Evolutionary conservation across 1,140 invertebrate species (phyloP).

Genomic region (Diplogasteroides magnus): DNA sequence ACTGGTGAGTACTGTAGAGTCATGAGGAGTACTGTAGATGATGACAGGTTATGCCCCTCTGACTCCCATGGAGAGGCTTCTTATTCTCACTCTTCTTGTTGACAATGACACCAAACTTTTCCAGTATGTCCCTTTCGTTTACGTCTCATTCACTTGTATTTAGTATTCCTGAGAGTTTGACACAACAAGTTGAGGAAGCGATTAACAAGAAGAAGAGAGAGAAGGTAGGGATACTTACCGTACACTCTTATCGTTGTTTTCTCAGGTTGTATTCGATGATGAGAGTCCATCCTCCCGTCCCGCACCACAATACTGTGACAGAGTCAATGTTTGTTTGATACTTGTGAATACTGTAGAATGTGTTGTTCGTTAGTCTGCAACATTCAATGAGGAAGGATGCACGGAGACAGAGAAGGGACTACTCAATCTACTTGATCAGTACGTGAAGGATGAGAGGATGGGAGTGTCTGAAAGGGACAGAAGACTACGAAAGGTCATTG

Average conservation of each 20-base stretch:
- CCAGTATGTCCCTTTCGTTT: not conserved
- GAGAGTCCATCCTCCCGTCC: not conserved
- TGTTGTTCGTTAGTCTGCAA: not conserved
- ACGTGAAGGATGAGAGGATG: not conserved
- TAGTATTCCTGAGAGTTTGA: not conserved
- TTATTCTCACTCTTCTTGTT: not conserved
- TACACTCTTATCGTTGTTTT: not conserved
- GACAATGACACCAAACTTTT: not conserved
- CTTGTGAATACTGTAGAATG: too few species aligned
- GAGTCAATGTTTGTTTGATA: not conserved
- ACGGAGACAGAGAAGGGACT: not conserved
- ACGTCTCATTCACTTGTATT: not conserved
- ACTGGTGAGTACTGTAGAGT: not conserved
- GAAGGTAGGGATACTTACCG: not conserved
- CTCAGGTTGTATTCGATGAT: not conserved
- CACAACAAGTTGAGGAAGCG: not conserved
- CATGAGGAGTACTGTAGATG: not conserved
- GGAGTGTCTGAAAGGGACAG: not conserved
- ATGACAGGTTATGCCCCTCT: not conserved
- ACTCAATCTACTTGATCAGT: not conserved
- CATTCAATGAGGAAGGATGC: not conserved
- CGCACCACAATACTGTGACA: not conserved
- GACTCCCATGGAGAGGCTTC: not conserved
- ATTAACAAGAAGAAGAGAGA: not conserved
- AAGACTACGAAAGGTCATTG: not conserved